These are phyloP conservation scores for Macaria notata DNA, from an alignment of 2,888 invertebrate genomes.

Conservation along the genomic window DNA sequence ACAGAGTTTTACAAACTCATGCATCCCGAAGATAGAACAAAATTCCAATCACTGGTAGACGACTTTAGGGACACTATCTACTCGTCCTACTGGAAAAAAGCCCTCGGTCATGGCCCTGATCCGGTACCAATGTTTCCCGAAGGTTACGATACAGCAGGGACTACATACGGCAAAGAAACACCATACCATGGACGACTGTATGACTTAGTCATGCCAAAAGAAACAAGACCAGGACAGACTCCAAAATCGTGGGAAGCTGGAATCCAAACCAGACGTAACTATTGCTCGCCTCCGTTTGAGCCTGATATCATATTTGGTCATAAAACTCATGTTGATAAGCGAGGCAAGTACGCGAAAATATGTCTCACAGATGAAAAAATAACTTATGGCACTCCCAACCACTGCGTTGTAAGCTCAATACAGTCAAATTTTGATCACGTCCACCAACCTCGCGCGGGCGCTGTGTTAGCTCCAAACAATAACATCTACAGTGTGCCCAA, in stretches of 20 bases:
- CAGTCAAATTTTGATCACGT: conserved; percentile 64
- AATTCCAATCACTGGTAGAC: conserved; percentile 59
- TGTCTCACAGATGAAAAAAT: conserved; percentile 66
- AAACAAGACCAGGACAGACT: conserved; percentile 55
- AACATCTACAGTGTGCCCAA: conserved; percentile 70
- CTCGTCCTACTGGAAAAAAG: conserved; percentile 64
- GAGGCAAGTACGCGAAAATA: conserved; percentile 71
- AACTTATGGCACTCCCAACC: conserved; percentile 56
- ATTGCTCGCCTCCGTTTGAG: conserved; percentile 66
- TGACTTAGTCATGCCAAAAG: conserved; percentile 67
- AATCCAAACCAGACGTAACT: conserved; percentile 53
- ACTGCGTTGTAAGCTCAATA: conserved; percentile 57
- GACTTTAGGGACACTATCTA: conserved; percentile 66
- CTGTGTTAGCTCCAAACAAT: conserved; percentile 70
- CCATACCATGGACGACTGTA: conserved; percentile 53
- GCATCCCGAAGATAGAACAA: conserved; percentile 59
- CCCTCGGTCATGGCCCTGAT: conserved; percentile 54
- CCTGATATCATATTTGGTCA: conserved; percentile 70
- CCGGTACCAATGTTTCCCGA: conserved; percentile 65
- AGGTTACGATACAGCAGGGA: conserved; percentile 53
- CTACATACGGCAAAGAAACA: conserved; percentile 62
- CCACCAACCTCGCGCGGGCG: conserved; percentile 60
- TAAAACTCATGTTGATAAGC: conserved; percentile 64
- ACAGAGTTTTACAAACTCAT: conserved; percentile 49
- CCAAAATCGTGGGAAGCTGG: conserved; percentile 48